A percentile compares a stretch with the other conserved stretches of the same genome.
These are phyloP conservation scores for Geotrypetes seraphini DNA, from an alignment of 2,797 vertebrate genomes.

Conservation along the genomic window DNA sequence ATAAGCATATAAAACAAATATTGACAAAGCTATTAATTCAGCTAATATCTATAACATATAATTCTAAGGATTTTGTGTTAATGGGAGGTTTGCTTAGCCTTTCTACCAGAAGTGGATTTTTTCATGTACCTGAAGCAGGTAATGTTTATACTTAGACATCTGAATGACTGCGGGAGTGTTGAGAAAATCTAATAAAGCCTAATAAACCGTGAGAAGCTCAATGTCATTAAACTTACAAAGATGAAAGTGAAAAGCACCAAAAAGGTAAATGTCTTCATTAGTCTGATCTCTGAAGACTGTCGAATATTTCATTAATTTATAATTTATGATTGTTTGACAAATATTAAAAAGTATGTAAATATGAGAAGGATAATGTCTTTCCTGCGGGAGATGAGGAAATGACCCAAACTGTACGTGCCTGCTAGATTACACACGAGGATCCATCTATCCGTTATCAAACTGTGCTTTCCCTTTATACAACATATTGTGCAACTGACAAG, in stretches of 20 bases:
- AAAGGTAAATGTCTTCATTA: slow-evolving; percentile 94
- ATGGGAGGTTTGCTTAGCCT: too few species aligned
- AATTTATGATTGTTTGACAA: slow-evolving; percentile 99
- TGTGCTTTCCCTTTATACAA: slow-evolving; percentile 78
- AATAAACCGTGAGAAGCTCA: slow-evolving; percentile 84
- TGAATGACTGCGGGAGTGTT: slow-evolving; percentile 75
- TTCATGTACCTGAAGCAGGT: slow-evolving; percentile 79
- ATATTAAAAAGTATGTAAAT: slow-evolving; percentile 99
- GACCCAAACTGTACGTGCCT: slow-evolving; percentile 92
- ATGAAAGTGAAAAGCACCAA: slow-evolving; percentile 69
- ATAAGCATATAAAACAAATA: too few species aligned
- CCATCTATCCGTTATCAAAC: slow-evolving; percentile 81
- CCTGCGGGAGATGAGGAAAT: slow-evolving; percentile 98
- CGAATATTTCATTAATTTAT: slow-evolving; percentile 98
- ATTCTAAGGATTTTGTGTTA: too few species aligned
- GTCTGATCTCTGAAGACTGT: slow-evolving; percentile 86
- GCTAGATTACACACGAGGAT: slow-evolving; percentile 92
- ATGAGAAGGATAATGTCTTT: slow-evolving; percentile 95
- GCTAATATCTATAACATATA: too few species aligned
- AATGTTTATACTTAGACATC: slow-evolving; percentile 72
- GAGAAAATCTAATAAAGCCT: slow-evolving; percentile 86
- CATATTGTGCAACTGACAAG: slow-evolving; percentile 83
- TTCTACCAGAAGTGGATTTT: slow-evolving; percentile 23
- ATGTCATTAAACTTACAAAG: slow-evolving; percentile 86
- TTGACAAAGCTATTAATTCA: too few species aligned